phyloP scores from a whole-genome alignment of 2,797 vertebrate genomes.

The Acestrorhynchus altus region DNA sequence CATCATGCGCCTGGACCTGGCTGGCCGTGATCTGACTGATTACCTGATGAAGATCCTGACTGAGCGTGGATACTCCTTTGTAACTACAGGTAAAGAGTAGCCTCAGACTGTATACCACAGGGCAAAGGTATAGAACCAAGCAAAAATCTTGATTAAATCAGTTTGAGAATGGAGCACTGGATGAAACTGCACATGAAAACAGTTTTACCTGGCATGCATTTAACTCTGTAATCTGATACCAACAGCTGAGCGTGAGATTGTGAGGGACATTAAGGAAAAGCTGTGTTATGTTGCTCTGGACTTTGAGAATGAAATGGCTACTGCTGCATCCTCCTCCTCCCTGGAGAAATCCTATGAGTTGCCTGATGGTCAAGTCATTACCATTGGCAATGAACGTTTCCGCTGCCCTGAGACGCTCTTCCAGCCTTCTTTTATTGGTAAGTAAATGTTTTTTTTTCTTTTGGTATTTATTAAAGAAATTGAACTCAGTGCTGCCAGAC shows the following conservation, averaged over 20 bases:
- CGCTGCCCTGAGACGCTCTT: constrained; percentile 77
- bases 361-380: constrained; percentile 74
- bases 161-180: too few species aligned
- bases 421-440: constrained; percentile 75
- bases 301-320: constrained; percentile 78
- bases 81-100: constrained; percentile 60
- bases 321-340: constrained; percentile 74
- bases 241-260: constrained; percentile 73
- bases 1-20: constrained; percentile 67
- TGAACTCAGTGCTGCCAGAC: too few species aligned
- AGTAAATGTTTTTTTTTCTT: too few species aligned
- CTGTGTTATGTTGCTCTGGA: constrained; percentile 73
- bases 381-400: constrained; percentile 75
- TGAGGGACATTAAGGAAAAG: constrained; percentile 76
- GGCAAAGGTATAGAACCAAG: not conserved
- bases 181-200: too few species aligned
- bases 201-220: too few species aligned
- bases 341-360: constrained; percentile 75
- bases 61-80: constrained; percentile 65
- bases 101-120: too few species aligned
- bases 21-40: constrained; percentile 66
- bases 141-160: not conserved
- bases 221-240: not conserved
- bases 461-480: too few species aligned
- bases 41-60: constrained; percentile 70